Evolutionary conservation across 2,888 invertebrate species (phyloP), one percentile per base, ranked within the genome.

Genomic region (Blomia tropicalis): DNA sequence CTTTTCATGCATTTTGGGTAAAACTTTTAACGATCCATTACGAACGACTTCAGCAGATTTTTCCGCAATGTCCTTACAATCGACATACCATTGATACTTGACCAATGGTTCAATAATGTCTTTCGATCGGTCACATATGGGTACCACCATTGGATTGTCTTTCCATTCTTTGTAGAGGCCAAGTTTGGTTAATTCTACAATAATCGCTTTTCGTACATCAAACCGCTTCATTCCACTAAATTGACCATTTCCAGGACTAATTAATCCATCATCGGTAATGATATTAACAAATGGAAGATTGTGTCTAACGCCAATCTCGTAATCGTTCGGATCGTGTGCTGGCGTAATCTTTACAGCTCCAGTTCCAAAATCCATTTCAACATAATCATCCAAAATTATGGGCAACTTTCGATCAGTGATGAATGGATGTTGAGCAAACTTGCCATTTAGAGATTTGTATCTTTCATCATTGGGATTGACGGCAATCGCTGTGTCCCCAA

Each of bases 321-420:
- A 98, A 77, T 99, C 98, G 71, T 88, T 89, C 36, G 83, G 86
- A 75, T 98, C 95, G 75, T 98, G 98, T 1, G 92, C 95, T 0
- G 98, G 96, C 1, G 96, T 96, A 65, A 99, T 89, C 77, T 99
- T 99, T 0, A 98, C 98, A 64, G 93, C 95, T 69, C 87, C 62
- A 56, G 58, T 62, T 70, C 98, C 98, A 73, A 96, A 99, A 65
- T 81, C 81, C 77, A 83, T 84, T 70, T 98, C 96, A 1, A 99
- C 98, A 72, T 88, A 93, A 1, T 86, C 83, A 72, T 99, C 98
- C 54, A 83, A 81, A 17, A 99, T 80, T 68, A 99, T 83, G 0
- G 92, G 91, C 67, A 99, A 75, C 66, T 79, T 80, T 62, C 92
- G 80, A 60, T 83, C 77, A 64, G 84, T 78, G 19, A 71, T 61